Evolutionary conservation across 1,140 invertebrate genomes (phyloP).

Genomic region (Trichomalopsis sarcophagae): DNA sequence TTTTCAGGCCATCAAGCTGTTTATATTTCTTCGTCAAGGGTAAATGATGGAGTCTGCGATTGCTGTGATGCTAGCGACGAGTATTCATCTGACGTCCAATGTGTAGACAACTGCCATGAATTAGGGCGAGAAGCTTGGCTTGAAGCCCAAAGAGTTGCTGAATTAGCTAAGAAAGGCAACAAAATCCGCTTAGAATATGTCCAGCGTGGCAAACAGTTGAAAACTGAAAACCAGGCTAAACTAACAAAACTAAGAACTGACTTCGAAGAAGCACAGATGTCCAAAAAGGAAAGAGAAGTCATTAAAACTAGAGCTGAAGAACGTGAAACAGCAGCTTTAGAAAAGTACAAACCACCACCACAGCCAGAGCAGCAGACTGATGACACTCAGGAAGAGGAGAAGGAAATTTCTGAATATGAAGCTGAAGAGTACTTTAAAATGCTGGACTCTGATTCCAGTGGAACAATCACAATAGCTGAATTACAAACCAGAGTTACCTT

Average conservation of each 20-base stretch:
- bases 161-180: slow-evolving; percentile 86
- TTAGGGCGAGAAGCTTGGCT: slow-evolving; percentile 86
- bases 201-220: slow-evolving; percentile 84
- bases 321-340: slow-evolving; percentile 84
- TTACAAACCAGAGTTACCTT: slow-evolving; percentile 86
- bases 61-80: slow-evolving; percentile 99
- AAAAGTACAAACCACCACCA: slow-evolving; percentile 83
- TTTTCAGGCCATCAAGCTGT: slow-evolving; percentile 58
- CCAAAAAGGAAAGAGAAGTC: slow-evolving; percentile 84
- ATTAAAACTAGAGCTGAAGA: slow-evolving; percentile 84
- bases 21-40: slow-evolving; percentile 90
- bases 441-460: slow-evolving; percentile 87
- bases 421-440: slow-evolving; percentile 83
- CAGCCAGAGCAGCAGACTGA: slow-evolving; percentile 75
- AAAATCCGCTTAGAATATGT: slow-evolving; percentile 86
- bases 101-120: slow-evolving; percentile 88
- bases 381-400: slow-evolving; percentile 77
- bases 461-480: slow-evolving; percentile 85
- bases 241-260: slow-evolving; percentile 83
- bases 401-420: slow-evolving; percentile 77
- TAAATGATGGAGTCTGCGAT: slow-evolving; percentile 98
- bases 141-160: slow-evolving; percentile 82
- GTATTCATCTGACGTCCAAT: slow-evolving; percentile 79
- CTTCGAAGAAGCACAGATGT: slow-evolving; percentile 81
- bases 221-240: slow-evolving; percentile 82